phyloP scores from a whole-genome alignment of 2,113 vertebrate species.

The Lepus europaeus region DNA sequence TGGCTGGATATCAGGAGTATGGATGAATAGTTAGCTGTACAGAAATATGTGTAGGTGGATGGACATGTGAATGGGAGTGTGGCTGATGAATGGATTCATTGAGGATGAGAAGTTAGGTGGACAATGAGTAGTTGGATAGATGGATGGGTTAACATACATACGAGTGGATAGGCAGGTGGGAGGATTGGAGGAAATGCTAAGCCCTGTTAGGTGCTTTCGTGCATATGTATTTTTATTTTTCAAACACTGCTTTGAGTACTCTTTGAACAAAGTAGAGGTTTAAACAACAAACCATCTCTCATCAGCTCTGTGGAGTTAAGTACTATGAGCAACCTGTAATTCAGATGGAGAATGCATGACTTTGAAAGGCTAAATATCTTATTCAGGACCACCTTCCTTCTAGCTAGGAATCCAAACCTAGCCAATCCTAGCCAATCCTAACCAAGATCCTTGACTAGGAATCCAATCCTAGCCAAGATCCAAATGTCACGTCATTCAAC shows the following conservation, averaged over 20 bases:
- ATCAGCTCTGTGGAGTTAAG: not conserved
- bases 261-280: constrained; percentile 13
- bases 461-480: not conserved
- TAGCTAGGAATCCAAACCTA: not conserved
- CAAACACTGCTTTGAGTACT: not conserved
- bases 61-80: too few relatives aligned
- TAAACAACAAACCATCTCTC: constrained; percentile 16
- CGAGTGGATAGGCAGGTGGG: not conserved
- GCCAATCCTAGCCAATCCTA: too few relatives aligned
- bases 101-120: too few relatives aligned
- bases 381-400: not conserved
- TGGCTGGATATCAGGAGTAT: not conserved
- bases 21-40: not conserved
- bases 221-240: not conserved
- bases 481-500: not conserved
- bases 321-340: not conserved
- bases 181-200: not conserved
- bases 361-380: not conserved
- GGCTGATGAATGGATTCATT: too few relatives aligned
- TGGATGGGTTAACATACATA: not conserved
- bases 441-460: too few relatives aligned
- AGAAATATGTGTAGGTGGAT: not conserved
- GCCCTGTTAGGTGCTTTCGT: not conserved
- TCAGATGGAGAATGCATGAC: not conserved
- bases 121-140: too few relatives aligned